These are phyloP conservation scores for Acleris literana DNA, from an alignment of 2,888 invertebrate species.

Conservation along the genomic window DNA sequence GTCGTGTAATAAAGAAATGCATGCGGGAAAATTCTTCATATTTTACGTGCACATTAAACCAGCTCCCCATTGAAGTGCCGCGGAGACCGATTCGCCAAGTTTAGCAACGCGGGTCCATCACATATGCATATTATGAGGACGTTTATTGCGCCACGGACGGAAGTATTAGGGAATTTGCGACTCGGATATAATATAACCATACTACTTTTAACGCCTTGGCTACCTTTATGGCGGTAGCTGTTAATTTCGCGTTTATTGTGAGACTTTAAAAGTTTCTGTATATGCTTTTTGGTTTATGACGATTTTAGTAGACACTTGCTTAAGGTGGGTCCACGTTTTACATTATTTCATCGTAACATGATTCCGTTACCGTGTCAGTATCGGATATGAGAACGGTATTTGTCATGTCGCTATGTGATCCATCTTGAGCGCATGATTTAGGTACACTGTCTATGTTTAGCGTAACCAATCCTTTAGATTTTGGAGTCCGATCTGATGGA, in stretches of 20 bases:
- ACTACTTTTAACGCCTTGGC: constrained; percentile 33
- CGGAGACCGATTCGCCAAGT: constrained; percentile 27
- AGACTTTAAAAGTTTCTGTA: constrained; percentile 25
- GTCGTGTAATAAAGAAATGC: constrained; percentile 37
- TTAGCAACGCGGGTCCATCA: constrained; percentile 31
- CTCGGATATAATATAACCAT: constrained; percentile 7
- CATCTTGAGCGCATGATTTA: too few species aligned
- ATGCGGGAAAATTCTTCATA: constrained; percentile 35
- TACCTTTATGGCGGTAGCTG: constrained; percentile 32
- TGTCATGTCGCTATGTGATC: too few species aligned
- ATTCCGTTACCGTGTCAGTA: too few species aligned
- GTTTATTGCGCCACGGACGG: constrained; percentile 37
- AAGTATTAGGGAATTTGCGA: constrained; percentile 32
- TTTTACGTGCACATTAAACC: constrained; percentile 36
- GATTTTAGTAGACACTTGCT: constrained; percentile 1
- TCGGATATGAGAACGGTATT: too few species aligned
- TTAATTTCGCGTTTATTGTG: constrained; percentile 31
- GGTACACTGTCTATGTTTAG: too few species aligned
- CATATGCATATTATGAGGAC: constrained; percentile 37
- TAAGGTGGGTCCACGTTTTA: too few species aligned
- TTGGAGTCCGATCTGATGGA: too few species aligned
- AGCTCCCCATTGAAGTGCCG: constrained; percentile 33
- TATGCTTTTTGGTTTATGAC: constrained; percentile 6
- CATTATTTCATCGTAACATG: too few species aligned
- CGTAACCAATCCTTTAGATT: too few species aligned